Evolutionary conservation across 2,888 invertebrate genomes (phyloP).

Genomic region (Baccha elongata): DNA sequence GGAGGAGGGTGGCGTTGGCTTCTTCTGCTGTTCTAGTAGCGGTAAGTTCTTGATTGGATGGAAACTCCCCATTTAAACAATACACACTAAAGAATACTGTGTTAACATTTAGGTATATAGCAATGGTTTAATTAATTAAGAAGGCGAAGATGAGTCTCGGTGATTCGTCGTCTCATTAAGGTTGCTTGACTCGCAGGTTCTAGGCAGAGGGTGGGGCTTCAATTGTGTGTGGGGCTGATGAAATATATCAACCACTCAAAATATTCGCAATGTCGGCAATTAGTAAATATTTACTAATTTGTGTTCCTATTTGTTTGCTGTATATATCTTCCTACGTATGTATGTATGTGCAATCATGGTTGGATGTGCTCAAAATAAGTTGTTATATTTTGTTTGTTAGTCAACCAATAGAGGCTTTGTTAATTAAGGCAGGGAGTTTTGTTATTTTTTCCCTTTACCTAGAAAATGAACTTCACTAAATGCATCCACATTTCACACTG

Average conservation of each 20-base stretch:
- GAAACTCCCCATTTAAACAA: slow-evolving; percentile 14
- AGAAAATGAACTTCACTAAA: too few species aligned
- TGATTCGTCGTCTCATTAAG: slow-evolving; percentile 44
- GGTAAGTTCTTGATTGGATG: slow-evolving; percentile 52
- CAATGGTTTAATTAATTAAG: slow-evolving; percentile 59
- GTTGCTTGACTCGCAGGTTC: not conserved
- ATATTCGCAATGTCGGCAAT: not conserved
- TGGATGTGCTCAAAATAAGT: too few species aligned
- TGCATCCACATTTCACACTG: too few species aligned
- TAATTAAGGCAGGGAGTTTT: too few species aligned
- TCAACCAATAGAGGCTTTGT: too few species aligned
- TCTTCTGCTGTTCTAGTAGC: not conserved
- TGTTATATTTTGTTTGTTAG: too few species aligned
- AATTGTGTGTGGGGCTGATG: too few species aligned
- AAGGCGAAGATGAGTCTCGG: slow-evolving; percentile 51
- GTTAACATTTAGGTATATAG: slow-evolving; percentile 2
- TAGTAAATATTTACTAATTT: slow-evolving; percentile 8
- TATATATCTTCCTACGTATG: not conserved
- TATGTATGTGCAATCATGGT: not conserved
- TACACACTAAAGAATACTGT: slow-evolving; percentile 12
- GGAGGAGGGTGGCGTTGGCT: slow-evolving; percentile 26
- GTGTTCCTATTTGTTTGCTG: not conserved
- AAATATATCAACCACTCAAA: not conserved
- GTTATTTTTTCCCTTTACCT: too few species aligned
- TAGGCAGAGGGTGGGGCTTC: slow-evolving; percentile 60